Evolutionary conservation across 2,888 invertebrate genomes (phyloP), one percentile per base, ranked within the genome.

Genomic region (Cheilosia soror): DNA sequence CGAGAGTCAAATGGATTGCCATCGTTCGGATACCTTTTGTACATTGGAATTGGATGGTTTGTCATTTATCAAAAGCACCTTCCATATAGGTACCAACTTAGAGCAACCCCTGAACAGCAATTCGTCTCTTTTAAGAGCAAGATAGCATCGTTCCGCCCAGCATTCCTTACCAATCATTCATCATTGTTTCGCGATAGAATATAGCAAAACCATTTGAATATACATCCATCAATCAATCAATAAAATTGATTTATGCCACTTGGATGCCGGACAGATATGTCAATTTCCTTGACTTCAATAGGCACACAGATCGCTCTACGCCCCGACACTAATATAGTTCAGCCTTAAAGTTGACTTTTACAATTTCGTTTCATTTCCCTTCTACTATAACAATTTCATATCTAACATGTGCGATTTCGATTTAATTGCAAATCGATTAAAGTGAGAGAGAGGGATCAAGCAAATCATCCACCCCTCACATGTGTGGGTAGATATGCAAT

Each of bases 341-440:
- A 57, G 31, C 65, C 66, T 60, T 55, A 73, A 58, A 66, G 49
- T 40, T 66, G 65, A 49, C 57, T 57, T 27, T 5, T 20, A 20
- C 51, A 49, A 27, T 69, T 57, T 29, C 2, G 27, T 55, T 29
- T 31, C 20, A 51, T 49, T 66, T 40, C 15, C 20, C 25, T 33
- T 33, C 47, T 15, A 47, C 4, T 11, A 47, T 9, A 5, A 4
- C 13, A 29, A 20, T 66, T 49, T 37, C 20, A 27, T 2, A 51
- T 55, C 20, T 11, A 27, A 55, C 31, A 55, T 31, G 15, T 7
- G 31, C 31, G 15, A 53, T 40, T 62, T 33, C 9, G 29, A 78
- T 63, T 69, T 51, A 75, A 79, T 79, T 69, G 66, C 73, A 29
- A 79, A 84, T 84, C 79, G 79, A 84, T 84, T 75, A 75, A 37